Percentiles rank a stretch among this genome's conserved stretches.
These are phyloP conservation scores for Hyposoter didymator DNA, from an alignment of 2,888 invertebrate species.

Conservation along the genomic window DNA sequence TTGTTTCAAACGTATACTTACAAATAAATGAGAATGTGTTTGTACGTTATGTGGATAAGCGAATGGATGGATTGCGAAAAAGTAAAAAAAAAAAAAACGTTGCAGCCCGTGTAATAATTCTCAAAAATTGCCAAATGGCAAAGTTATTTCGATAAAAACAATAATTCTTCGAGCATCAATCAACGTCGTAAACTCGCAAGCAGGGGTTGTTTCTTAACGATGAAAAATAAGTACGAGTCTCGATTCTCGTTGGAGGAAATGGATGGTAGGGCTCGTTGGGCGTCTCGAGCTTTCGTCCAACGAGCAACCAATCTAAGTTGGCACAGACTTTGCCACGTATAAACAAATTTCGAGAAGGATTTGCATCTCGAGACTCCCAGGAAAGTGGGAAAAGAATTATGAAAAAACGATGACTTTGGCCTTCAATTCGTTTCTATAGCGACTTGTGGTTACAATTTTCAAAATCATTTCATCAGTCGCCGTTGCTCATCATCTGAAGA, in stretches of 20 bases:
- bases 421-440: background rate
- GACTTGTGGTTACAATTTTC: background rate
- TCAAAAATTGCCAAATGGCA: slow-evolving; percentile 46
- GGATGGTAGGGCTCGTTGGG: slow-evolving; percentile 7
- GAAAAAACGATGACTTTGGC: background rate
- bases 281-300: slow-evolving; percentile 4
- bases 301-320: slow-evolving; percentile 54
- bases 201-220: slow-evolving; percentile 31
- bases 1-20: slow-evolving; percentile 24
- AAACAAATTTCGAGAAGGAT: slow-evolving; percentile 25
- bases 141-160: slow-evolving; percentile 60
- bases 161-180: slow-evolving; percentile 59
- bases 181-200: slow-evolving; percentile 48
- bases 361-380: background rate
- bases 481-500: background rate
- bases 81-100: slow-evolving; percentile 34
- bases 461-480: background rate
- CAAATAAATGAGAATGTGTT: background rate
- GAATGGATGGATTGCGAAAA: slow-evolving; percentile 28
- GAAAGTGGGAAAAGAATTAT: background rate
- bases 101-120: slow-evolving; percentile 38
- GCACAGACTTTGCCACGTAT: background rate
- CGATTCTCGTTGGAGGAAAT: slow-evolving; percentile 3
- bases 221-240: slow-evolving; percentile 16
- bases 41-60: background rate